These are phyloP conservation scores for Rosalia funebris DNA, from an alignment of 2,888 invertebrate species.

Conservation along the genomic window DNA sequence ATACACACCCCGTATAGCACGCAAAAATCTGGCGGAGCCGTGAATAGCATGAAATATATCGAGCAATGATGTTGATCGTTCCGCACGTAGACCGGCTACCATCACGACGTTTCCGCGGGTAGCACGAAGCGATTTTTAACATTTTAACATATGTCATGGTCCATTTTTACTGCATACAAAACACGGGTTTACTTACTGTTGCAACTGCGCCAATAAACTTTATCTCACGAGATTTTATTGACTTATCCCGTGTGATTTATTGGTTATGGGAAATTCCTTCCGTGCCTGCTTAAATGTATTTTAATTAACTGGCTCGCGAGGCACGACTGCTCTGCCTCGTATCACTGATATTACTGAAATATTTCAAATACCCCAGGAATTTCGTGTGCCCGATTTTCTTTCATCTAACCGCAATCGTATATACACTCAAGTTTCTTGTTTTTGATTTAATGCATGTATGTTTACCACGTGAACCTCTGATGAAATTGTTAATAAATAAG, in stretches of 20 bases:
- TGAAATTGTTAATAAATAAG: too few relatives aligned
- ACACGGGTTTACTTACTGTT: conserved; percentile 39
- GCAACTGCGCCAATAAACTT: conserved; percentile 11
- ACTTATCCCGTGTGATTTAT: conserved; percentile 11
- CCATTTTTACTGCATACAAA: conserved; percentile 51
- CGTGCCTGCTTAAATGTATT: not conserved
- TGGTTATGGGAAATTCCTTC: not conserved
- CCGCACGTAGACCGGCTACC: conserved; percentile 53
- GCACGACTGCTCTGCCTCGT: not conserved
- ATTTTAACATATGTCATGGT: conserved; percentile 59
- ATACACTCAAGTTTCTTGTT: too few relatives aligned
- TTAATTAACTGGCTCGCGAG: not conserved
- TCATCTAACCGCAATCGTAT: not conserved
- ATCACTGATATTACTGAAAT: not conserved
- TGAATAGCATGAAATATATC: conserved; percentile 55
- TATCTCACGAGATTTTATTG: conserved; percentile 25
- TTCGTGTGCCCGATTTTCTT: not conserved
- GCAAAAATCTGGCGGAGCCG: conserved; percentile 31
- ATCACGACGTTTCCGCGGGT: conserved; percentile 55
- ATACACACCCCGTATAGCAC: too few relatives aligned
- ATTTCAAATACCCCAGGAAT: not conserved
- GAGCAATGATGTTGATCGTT: conserved; percentile 55
- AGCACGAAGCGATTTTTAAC: conserved; percentile 55
- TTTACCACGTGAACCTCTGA: too few relatives aligned
- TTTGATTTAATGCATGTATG: too few relatives aligned